These are phyloP conservation scores for Lasioglossum marginatum DNA, from an alignment of 2,888 invertebrate genomes.

Conservation along the genomic window DNA sequence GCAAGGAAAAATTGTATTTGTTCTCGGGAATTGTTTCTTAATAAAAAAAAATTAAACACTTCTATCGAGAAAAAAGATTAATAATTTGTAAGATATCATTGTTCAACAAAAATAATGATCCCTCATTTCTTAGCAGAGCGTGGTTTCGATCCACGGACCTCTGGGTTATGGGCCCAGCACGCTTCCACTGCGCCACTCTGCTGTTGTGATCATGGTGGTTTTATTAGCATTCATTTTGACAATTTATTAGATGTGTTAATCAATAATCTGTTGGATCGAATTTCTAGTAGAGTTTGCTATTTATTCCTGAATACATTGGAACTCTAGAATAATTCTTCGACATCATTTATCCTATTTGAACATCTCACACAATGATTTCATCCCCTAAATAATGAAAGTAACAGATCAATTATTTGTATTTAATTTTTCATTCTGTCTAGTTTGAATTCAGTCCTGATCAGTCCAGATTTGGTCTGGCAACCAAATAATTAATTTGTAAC, in stretches of 20 bases:
- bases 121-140: conserved; percentile 75
- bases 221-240: background rate
- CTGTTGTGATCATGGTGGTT: conserved; percentile 40
- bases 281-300: background rate
- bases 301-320: background rate
- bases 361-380: background rate
- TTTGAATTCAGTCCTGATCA: no score
- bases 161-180: conserved; percentile 83
- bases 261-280: background rate
- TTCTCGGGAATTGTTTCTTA: background rate
- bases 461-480: no score
- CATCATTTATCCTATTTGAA: background rate
- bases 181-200: conserved; percentile 83
- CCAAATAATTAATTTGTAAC: no score
- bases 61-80: background rate
- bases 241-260: background rate
- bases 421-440: no score
- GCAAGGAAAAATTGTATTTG: background rate
- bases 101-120: background rate
- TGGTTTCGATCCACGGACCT: conserved; percentile 82
- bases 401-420: no score
- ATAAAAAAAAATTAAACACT: background rate
- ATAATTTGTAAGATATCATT: background rate
- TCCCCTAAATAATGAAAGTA: no score
- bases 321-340: background rate